phyloP scores from a whole-genome alignment of 2,113 vertebrate genomes.

The Hippocampus guttulatus region DNA sequence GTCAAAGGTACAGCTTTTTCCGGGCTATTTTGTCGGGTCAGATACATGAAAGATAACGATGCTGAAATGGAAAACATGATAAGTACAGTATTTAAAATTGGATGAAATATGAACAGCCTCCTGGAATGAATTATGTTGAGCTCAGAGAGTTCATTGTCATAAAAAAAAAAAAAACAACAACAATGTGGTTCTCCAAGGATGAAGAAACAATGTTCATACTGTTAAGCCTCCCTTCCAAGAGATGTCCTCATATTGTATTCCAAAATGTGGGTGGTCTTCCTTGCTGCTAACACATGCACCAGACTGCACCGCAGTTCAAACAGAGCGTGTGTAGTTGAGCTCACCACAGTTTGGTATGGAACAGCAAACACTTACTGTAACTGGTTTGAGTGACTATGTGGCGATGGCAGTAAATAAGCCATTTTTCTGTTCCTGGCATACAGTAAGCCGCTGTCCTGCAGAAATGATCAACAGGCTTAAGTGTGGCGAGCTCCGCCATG shows the following conservation, averaged over 20 bases:
- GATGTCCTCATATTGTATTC: constrained; percentile 24
- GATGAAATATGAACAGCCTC: no score
- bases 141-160: background rate
- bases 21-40: no score
- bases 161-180: background rate
- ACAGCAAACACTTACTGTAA: background rate
- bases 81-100: no score
- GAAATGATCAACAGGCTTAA: no score
- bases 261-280: constrained; percentile 9
- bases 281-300: constrained; percentile 6
- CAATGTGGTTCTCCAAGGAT: constrained; percentile 4
- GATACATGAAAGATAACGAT: no score
- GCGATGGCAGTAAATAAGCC: background rate
- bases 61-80: no score
- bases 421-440: background rate
- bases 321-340: background rate
- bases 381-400: background rate
- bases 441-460: no score
- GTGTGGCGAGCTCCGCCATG: no score
- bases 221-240: constrained; percentile 22
- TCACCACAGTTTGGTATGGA: background rate
- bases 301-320: background rate
- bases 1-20: no score
- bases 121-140: no score
- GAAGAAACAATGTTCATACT: constrained; percentile 35